A percentile compares a stretch with the other conserved stretches of the same genome.
These are phyloP conservation scores for Channa striata DNA, from an alignment of 2,797 vertebrate genomes.

Conservation along the genomic window DNA sequence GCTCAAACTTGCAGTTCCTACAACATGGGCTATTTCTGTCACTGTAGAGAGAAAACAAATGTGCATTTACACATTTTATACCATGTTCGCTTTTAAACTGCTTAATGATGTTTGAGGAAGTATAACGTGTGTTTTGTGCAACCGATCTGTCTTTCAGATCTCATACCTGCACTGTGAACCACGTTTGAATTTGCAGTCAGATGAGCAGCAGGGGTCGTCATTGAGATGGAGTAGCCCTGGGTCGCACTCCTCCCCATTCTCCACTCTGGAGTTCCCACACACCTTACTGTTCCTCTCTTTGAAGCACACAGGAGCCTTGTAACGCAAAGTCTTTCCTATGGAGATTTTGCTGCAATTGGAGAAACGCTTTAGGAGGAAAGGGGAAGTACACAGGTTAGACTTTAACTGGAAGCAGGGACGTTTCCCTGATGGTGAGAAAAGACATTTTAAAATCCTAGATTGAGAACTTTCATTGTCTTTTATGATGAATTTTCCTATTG, in stretches of 20 bases:
- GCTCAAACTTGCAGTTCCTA: conserved; percentile 88
- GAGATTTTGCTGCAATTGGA: conserved; percentile 96
- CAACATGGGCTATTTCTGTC: conserved; percentile 98
- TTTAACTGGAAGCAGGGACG: not conserved
- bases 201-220: conserved; percentile 90
- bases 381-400: conserved; percentile 12
- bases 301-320: conserved; percentile 93
- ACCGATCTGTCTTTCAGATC: not conserved
- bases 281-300: conserved; percentile 94
- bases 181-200: conserved; percentile 86
- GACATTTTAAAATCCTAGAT: too few species aligned
- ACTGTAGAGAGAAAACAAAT: conserved; percentile 73
- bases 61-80: not conserved
- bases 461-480: too few species aligned
- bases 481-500: too few species aligned
- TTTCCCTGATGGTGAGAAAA: not conserved
- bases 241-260: conserved; percentile 95
- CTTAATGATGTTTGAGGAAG: not conserved
- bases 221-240: conserved; percentile 92
- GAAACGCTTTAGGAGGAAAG: conserved; percentile 86
- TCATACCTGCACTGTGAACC: conserved; percentile 90
- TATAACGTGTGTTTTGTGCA: not conserved
- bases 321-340: conserved; percentile 90
- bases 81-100: not conserved
- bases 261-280: conserved; percentile 97